Percentiles rank a stretch among this genome's conserved stretches.
Evolutionary conservation across 2,888 invertebrate genomes (phyloP).

Genomic region (Prosopocoilus inquinatus): DNA sequence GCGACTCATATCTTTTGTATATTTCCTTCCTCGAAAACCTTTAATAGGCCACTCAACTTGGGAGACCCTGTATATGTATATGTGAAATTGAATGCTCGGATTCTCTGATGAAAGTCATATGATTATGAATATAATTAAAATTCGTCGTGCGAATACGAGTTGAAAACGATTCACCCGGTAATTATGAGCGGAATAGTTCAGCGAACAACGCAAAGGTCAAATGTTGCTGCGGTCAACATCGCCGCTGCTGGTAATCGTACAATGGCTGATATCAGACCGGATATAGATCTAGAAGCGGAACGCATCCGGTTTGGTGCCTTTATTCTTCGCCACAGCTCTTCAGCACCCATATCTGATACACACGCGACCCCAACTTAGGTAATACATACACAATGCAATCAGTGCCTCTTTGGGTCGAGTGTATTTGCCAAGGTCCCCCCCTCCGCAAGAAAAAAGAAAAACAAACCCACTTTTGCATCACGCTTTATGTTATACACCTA

Average conservation of each 20-base stretch:
- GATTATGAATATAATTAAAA: background rate
- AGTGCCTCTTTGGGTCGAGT: too few species aligned
- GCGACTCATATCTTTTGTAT: too few species aligned
- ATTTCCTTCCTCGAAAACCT: too few species aligned
- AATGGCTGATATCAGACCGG: slow-evolving; percentile 1
- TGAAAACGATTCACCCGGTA: background rate
- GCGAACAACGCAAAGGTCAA: background rate
- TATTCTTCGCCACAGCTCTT: background rate
- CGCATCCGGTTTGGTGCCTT: slow-evolving; percentile 3
- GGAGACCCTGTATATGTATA: too few species aligned
- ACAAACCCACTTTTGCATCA: too few species aligned
- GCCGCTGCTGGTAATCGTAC: background rate
- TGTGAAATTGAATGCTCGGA: too few species aligned
- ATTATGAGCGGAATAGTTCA: too few species aligned
- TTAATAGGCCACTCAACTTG: too few species aligned
- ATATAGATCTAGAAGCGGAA: slow-evolving; percentile 8
- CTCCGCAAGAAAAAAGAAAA: too few species aligned
- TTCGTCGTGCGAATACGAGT: background rate
- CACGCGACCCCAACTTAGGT: background rate
- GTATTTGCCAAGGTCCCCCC: too few species aligned
- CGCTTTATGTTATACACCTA: too few species aligned
- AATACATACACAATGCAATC: background rate
- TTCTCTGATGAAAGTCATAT: too few species aligned
- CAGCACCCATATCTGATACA: background rate
- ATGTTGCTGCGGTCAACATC: background rate